phyloP scores from a whole-genome alignment of 1,140 invertebrate genomes.

The Danaus plexippus region DNA sequence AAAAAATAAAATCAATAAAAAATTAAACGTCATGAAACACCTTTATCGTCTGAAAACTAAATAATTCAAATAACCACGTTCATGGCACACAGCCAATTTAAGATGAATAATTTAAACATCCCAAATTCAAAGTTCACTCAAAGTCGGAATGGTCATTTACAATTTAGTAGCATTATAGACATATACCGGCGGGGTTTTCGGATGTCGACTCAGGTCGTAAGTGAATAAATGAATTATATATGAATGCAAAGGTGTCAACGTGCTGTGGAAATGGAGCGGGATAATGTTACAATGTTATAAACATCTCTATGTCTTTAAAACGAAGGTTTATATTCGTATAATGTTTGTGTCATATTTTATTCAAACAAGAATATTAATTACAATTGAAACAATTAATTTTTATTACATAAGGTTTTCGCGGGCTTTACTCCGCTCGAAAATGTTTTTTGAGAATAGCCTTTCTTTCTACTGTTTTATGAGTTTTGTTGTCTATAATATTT shows the following conservation, averaged over 20 bases:
- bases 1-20: slow-evolving; percentile 27
- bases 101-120: slow-evolving; percentile 51
- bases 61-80: slow-evolving; percentile 34
- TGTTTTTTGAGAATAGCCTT: no score
- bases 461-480: no score
- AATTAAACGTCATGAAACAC: slow-evolving; percentile 29
- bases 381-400: no score
- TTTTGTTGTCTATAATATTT: no score
- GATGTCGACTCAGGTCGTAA: slow-evolving; percentile 28
- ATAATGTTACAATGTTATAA: no score
- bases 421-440: no score
- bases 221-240: slow-evolving; percentile 46
- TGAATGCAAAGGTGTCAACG: slow-evolving; percentile 20
- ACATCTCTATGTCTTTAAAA: no score
- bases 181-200: slow-evolving; percentile 37
- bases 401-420: no score
- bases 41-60: slow-evolving; percentile 23
- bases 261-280: slow-evolving; percentile 5
- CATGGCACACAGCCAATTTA: slow-evolving; percentile 45
- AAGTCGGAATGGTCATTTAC: slow-evolving; percentile 55
- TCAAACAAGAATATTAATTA: no score
- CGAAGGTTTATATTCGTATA: no score
- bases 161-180: slow-evolving; percentile 60
- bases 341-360: no score
- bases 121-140: slow-evolving; percentile 53